Percentiles rank a stretch among this genome's conserved stretches.
These are phyloP conservation scores for Gymnodraco acuticeps DNA, from an alignment of 2,797 vertebrate genomes.

Conservation along the genomic window DNA sequence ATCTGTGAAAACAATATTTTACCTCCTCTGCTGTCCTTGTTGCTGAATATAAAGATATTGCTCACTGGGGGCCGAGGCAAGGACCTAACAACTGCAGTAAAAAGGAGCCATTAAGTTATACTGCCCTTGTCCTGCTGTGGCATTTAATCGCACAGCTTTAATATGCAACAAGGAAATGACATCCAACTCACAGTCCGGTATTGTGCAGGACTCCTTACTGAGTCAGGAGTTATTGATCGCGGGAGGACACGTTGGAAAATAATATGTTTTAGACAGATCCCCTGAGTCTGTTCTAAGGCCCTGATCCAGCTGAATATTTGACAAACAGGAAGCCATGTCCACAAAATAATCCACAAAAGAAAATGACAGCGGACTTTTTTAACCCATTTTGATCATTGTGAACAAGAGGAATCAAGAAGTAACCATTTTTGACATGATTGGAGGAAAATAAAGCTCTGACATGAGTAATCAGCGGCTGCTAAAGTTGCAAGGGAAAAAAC, in stretches of 20 bases:
- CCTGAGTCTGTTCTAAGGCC: slow-evolving; percentile 22
- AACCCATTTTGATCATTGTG: slow-evolving; percentile 19
- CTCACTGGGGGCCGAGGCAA: slow-evolving; percentile 52
- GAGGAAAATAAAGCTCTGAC: slow-evolving; percentile 2
- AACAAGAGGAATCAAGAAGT: background rate
- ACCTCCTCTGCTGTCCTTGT: slow-evolving; percentile 46
- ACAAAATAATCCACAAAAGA: background rate
- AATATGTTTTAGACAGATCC: slow-evolving; percentile 40
- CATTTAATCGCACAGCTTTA: slow-evolving; percentile 76
- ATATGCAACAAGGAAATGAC: slow-evolving; percentile 57
- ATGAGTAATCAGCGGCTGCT: background rate
- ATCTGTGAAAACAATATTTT: slow-evolving; percentile 73
- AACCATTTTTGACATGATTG: slow-evolving; percentile 7
- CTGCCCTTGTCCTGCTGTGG: slow-evolving; percentile 74
- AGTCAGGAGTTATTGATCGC: slow-evolving; percentile 72
- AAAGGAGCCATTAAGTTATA: slow-evolving; percentile 81
- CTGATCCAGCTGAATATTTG: slow-evolving; percentile 11
- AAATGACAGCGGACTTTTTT: background rate
- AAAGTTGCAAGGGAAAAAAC: slow-evolving; percentile 12
- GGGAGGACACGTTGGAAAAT: slow-evolving; percentile 44
- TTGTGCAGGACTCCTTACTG: slow-evolving; percentile 46
- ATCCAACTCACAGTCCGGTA: slow-evolving; percentile 53
- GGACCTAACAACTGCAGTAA: slow-evolving; percentile 72
- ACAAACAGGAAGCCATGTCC: slow-evolving; percentile 5
- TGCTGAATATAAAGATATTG: slow-evolving; percentile 70